These are phyloP conservation scores for Brachylomia viminalis DNA, from an alignment of 2,888 invertebrate species.

Conservation along the genomic window DNA sequence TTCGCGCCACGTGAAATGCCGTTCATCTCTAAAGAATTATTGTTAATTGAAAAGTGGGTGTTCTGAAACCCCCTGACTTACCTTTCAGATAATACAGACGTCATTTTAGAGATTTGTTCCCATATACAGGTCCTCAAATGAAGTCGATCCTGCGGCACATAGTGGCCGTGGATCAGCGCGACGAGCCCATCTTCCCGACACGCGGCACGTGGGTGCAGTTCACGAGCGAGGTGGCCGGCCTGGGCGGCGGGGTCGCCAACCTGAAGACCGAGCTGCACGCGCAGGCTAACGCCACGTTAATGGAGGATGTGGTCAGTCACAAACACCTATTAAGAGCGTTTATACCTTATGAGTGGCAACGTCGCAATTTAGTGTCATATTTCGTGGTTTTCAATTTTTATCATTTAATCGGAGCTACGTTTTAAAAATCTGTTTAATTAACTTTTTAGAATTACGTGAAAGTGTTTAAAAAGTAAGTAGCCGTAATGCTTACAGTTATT, in stretches of 20 bases:
- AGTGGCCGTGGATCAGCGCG: constrained; percentile 52
- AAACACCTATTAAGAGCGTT: too few relatives aligned
- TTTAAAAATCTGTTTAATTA: too few relatives aligned
- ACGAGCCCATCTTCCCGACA: constrained; percentile 59
- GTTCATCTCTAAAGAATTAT: background rate
- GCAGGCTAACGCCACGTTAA: constrained; percentile 78
- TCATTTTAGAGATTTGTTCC: too few relatives aligned
- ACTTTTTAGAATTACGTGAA: too few relatives aligned
- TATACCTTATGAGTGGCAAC: too few relatives aligned
- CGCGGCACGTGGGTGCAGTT: constrained; percentile 55
- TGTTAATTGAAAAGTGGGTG: background rate
- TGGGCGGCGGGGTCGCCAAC: constrained; percentile 98
- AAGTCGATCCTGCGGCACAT: constrained; percentile 56
- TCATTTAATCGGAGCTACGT: too few relatives aligned
- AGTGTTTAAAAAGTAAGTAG: too few relatives aligned
- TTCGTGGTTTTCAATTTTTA: too few relatives aligned
- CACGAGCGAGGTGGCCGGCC: constrained; percentile 91
- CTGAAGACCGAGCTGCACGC: constrained; percentile 93
- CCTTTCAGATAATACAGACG: background rate
- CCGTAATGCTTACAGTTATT: too few relatives aligned
- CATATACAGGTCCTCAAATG: constrained; percentile 93
- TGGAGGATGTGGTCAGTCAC: constrained; percentile 60
- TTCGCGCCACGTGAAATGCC: too few relatives aligned
- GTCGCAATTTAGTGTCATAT: too few relatives aligned
- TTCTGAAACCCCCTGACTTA: background rate